Evolutionary conservation across 2,113 vertebrate species (phyloP).

Genomic region (Laticauda colubrina): DNA sequence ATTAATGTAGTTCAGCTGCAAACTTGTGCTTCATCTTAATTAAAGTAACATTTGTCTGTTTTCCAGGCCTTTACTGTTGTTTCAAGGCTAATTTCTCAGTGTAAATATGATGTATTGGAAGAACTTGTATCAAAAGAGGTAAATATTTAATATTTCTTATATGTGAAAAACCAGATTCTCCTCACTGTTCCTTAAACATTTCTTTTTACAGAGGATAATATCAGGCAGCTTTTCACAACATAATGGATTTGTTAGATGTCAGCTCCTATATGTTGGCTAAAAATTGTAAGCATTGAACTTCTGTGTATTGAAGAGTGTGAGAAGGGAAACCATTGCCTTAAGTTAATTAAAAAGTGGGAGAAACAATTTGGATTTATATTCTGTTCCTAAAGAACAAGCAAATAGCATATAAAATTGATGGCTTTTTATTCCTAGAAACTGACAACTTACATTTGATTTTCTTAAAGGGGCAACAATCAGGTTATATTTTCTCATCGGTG

Average conservation of each 20-base stretch:
- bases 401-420: not conserved
- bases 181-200: slow-evolving; percentile 6
- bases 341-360: not conserved
- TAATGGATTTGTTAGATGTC: not conserved
- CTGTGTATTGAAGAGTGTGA: not conserved
- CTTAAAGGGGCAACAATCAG: not conserved
- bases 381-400: not conserved
- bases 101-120: slow-evolving; percentile 85
- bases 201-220: not conserved
- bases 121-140: slow-evolving; percentile 90
- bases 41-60: not conserved
- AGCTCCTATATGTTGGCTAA: not conserved
- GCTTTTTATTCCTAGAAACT: not conserved
- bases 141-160: slow-evolving; percentile 20
- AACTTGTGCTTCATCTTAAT: not conserved
- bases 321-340: not conserved
- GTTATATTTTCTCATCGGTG: not conserved
- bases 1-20: not conserved
- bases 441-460: not conserved
- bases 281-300: not conserved
- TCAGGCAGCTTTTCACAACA: not conserved
- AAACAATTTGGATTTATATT: not conserved
- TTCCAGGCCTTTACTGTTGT: slow-evolving; percentile 88
- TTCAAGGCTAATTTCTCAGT: slow-evolving; percentile 84
- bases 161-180: not conserved